Percentiles rank a stretch among this genome's conserved stretches.
Evolutionary conservation across 2,888 invertebrate genomes (phyloP).

Genomic region (Stenoptilia bipunctidactyla): DNA sequence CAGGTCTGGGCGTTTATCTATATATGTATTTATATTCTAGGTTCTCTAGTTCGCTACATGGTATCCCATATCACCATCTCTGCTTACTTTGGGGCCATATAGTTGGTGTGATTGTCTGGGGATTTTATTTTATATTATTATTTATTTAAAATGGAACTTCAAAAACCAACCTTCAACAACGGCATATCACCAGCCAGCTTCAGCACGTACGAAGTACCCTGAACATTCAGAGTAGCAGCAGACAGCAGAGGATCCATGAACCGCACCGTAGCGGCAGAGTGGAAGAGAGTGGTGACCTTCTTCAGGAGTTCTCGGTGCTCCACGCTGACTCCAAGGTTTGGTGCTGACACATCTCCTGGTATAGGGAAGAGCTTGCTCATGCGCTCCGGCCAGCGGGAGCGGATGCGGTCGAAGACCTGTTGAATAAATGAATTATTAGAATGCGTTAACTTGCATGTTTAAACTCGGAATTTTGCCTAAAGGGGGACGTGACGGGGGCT

Average conservation of each 20-base stretch:
- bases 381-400: conserved; percentile 73
- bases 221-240: conserved; percentile 90
- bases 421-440: background rate
- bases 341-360: conserved; percentile 81
- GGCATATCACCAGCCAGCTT: conserved; percentile 87
- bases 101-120: too few species aligned
- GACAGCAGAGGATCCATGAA: conserved; percentile 93
- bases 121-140: too few species aligned
- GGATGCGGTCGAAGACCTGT: conserved; percentile 79
- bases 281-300: conserved; percentile 88
- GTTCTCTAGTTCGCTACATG: too few species aligned
- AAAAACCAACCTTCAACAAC: conserved; percentile 74
- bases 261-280: conserved; percentile 95
- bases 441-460: too few species aligned
- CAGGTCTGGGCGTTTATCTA: too few species aligned
- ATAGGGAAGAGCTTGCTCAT: conserved; percentile 78
- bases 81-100: too few species aligned
- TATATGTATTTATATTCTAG: too few species aligned
- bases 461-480: too few species aligned
- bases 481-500: too few species aligned
- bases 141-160: too few species aligned
- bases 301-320: conserved; percentile 75
- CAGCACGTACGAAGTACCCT: conserved; percentile 87
- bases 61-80: too few species aligned
- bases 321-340: conserved; percentile 77